Conservation (phyloP, 2,113 vertebrate species). For the Gambusia holbrooki region DNA sequence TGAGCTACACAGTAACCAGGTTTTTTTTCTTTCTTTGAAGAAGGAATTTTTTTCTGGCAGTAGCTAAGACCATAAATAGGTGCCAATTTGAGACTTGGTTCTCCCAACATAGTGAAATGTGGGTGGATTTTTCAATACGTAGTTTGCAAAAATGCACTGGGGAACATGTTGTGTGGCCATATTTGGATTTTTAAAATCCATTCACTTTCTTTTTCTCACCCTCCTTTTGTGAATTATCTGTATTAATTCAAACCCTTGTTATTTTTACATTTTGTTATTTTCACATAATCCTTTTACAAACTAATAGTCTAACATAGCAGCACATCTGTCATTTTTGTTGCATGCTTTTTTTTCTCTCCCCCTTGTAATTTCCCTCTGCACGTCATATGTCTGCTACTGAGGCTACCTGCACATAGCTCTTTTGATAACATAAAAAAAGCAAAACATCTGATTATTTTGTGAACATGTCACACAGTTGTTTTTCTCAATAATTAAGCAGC, state of each 20-base stretch:
- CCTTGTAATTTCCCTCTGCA: not conserved
- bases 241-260: not conserved
- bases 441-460: slow-evolving; percentile 9
- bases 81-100: slow-evolving; percentile 77
- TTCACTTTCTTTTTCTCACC: slow-evolving; percentile 7
- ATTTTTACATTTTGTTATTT: not conserved
- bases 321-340: not conserved
- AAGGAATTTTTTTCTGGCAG: slow-evolving; percentile 77
- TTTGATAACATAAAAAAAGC: not conserved
- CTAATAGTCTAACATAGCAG: not conserved
- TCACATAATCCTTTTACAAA: not conserved
- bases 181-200: slow-evolving; percentile 57
- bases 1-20: slow-evolving; percentile 64
- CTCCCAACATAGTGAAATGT: slow-evolving; percentile 69
- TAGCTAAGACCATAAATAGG: slow-evolving; percentile 79
- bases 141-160: slow-evolving; percentile 63
- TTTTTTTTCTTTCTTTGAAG: slow-evolving; percentile 61
- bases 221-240: not conserved
- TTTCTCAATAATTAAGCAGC: slow-evolving; percentile 7
- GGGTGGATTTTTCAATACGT: slow-evolving; percentile 77
- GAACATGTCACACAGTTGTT: slow-evolving; percentile 2
- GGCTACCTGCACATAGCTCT: not conserved
- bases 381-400: not conserved
- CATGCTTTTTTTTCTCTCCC: not conserved
- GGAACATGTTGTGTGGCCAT: slow-evolving; percentile 66